These are phyloP conservation scores for Volucella inanis DNA, from an alignment of 2,888 invertebrate genomes.

Conservation along the genomic window DNA sequence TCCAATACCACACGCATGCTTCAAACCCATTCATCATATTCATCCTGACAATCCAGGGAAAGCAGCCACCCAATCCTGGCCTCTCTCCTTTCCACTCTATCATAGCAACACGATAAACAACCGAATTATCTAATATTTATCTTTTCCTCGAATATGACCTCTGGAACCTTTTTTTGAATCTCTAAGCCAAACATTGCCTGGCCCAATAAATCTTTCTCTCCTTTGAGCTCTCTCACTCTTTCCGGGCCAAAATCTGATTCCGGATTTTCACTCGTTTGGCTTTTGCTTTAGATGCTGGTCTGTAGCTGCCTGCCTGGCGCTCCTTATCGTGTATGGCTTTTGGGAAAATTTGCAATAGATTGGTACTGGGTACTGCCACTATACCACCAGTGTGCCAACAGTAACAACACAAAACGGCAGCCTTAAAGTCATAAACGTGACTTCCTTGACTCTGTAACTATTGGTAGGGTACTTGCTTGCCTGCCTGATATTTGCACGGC, in stretches of 20 bases:
- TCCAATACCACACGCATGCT: slow-evolving; percentile 63
- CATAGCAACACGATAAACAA: slow-evolving; percentile 69
- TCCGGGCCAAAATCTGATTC: slow-evolving; percentile 64
- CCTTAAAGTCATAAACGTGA: slow-evolving; percentile 75
- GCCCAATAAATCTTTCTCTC: slow-evolving; percentile 68
- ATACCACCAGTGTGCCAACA: not conserved
- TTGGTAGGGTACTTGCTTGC: slow-evolving; percentile 24
- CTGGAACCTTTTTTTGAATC: slow-evolving; percentile 44
- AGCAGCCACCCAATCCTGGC: not conserved
- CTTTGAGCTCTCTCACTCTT: slow-evolving; percentile 34
- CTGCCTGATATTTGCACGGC: slow-evolving; percentile 25
- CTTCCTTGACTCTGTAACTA: slow-evolving; percentile 59
- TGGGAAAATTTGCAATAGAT: slow-evolving; percentile 36
- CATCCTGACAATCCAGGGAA: not conserved
- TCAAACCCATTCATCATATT: slow-evolving; percentile 63
- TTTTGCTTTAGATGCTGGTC: slow-evolving; percentile 15
- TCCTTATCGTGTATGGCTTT: slow-evolving; percentile 52
- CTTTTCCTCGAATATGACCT: slow-evolving; percentile 72
- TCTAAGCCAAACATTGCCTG: slow-evolving; percentile 59
- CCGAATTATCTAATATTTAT: slow-evolving; percentile 74
- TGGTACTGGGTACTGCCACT: slow-evolving; percentile 17
- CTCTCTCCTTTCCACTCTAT: slow-evolving; percentile 23
- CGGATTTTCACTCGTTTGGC: slow-evolving; percentile 47
- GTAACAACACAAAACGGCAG: slow-evolving; percentile 57
- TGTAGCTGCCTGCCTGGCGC: slow-evolving; percentile 21